phyloP scores from a whole-genome alignment of 2,888 invertebrate species.

The Aspidiotus destructor region DNA sequence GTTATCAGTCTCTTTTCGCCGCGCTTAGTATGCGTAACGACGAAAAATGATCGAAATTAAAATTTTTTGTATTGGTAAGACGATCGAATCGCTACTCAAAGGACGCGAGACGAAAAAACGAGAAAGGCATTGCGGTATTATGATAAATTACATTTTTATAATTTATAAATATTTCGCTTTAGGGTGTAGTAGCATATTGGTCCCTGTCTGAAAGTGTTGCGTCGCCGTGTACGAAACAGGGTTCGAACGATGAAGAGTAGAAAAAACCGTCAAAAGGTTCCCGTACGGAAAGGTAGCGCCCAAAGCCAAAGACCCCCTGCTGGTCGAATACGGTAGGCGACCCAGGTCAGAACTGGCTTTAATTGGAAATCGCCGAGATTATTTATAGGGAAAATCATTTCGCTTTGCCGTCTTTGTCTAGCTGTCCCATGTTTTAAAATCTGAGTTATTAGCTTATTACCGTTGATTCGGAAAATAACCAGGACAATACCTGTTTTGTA shows the following conservation, averaged over 20 bases:
- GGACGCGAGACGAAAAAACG: too few relatives aligned
- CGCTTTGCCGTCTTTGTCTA: slow-evolving; percentile 8
- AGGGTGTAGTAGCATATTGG: slow-evolving; percentile 31
- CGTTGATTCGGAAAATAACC: slow-evolving; percentile 4
- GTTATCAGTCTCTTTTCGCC: too few relatives aligned
- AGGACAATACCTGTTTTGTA: slow-evolving; percentile 4
- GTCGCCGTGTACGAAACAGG: not conserved
- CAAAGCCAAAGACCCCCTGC: slow-evolving; percentile 32
- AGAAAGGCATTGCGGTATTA: too few relatives aligned
- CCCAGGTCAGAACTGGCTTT: slow-evolving; percentile 30
- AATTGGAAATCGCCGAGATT: slow-evolving; percentile 29
- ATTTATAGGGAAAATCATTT: slow-evolving; percentile 30
- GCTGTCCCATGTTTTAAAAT: slow-evolving; percentile 1
- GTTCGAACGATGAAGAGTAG: not conserved
- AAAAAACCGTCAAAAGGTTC: slow-evolving; percentile 29
- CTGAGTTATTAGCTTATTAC: slow-evolving; percentile 1
- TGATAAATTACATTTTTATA: slow-evolving; percentile 30
- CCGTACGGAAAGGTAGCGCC: slow-evolving; percentile 27
- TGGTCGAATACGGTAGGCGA: slow-evolving; percentile 31
- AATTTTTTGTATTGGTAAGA: too few relatives aligned
- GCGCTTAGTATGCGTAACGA: too few relatives aligned
- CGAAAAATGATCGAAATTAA: too few relatives aligned
- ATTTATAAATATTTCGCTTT: slow-evolving; percentile 29
- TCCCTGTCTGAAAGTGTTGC: slow-evolving; percentile 5
- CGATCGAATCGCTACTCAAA: too few relatives aligned